phyloP scores from a whole-genome alignment of 2,797 vertebrate species.

The Macropodus opercularis region DNA sequence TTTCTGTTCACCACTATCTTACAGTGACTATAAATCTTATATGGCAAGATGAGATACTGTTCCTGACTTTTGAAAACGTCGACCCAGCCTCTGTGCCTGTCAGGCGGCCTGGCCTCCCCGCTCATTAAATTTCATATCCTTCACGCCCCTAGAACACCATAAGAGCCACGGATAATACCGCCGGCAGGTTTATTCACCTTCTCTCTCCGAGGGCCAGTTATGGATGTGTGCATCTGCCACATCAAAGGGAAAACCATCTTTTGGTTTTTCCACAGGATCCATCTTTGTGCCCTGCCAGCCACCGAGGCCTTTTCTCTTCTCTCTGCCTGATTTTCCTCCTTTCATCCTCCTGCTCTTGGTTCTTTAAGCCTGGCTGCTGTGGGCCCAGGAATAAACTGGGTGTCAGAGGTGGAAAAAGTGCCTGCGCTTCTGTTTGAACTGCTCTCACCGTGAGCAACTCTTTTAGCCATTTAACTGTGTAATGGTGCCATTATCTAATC shows the following conservation, averaged over 20 bases:
- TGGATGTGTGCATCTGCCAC: constrained; percentile 47
- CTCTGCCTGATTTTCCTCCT: constrained; percentile 8
- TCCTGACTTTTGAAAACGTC: too few relatives aligned
- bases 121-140: constrained; percentile 24
- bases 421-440: constrained; percentile 22
- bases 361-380: constrained; percentile 41
- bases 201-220: constrained; percentile 25
- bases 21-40: too few relatives aligned
- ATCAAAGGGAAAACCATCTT: constrained; percentile 57
- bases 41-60: too few relatives aligned
- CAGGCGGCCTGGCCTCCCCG: constrained; percentile 12
- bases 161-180: constrained; percentile 6
- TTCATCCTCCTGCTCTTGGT: constrained; percentile 39
- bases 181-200: constrained; percentile 36
- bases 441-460: constrained; percentile 11
- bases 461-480: constrained; percentile 1
- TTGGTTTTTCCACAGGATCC: constrained; percentile 31
- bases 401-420: constrained; percentile 27
- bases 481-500: neutral
- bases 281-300: constrained; percentile 21
- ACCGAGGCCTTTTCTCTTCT: constrained; percentile 21
- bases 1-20: too few relatives aligned
- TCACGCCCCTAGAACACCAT: constrained; percentile 4
- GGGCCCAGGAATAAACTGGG: constrained; percentile 32
- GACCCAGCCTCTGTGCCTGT: neutral